Evolutionary conservation across 2,113 vertebrate genomes (phyloP), one percentile per base, ranked within the genome.

Genomic region (Scatophagus argus): DNA sequence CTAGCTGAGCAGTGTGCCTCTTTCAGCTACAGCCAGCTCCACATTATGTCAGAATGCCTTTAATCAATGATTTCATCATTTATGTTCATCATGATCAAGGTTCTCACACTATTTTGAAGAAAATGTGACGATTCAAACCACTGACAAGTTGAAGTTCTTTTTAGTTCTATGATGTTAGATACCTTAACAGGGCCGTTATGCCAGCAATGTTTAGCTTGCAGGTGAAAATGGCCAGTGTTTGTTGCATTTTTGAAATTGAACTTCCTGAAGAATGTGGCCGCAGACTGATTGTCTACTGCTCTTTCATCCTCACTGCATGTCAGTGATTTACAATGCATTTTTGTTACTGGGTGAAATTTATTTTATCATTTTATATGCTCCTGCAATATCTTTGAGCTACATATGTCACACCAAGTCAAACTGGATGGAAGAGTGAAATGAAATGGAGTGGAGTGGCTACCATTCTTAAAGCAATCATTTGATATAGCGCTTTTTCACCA

Each of bases 401-500:
- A n/a, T n/a, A n/a, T n/a, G n/a, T n/a, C n/a, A n/a, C n/a, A n/a
- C n/a, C n/a, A n/a, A n/a, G n/a, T n/a, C n/a, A n/a, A n/a, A n/a
- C n/a, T n/a, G n/a, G n/a, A n/a, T n/a, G n/a, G n/a, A n/a, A n/a
- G n/a, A n/a, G n/a, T n/a, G n/a, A n/a, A n/a, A n/a, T n/a, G n/a
- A n/a, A 34, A 10, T 16, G 23, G 6, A 63, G 25, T 39, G 27
- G 19, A 39, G 38, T 47, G 39, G 27, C 38, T 27, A 2, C 3
- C 9, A 19, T 60, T 72, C 21, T 39, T 59, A 51, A 77, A 63
- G 39, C 54, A 13, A 56, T 60, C 77, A 60, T 31, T 39, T 54
- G 6, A 49, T 25, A 27, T 41, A 16, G 25, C 78, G 13, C 70
- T 68, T 67, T 36, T 58, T 72, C 46, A 59, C 47, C 66, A 77